These are phyloP conservation scores for Tachycineta bicolor DNA, from an alignment of 2,113 vertebrate species.

Conservation along the genomic window DNA sequence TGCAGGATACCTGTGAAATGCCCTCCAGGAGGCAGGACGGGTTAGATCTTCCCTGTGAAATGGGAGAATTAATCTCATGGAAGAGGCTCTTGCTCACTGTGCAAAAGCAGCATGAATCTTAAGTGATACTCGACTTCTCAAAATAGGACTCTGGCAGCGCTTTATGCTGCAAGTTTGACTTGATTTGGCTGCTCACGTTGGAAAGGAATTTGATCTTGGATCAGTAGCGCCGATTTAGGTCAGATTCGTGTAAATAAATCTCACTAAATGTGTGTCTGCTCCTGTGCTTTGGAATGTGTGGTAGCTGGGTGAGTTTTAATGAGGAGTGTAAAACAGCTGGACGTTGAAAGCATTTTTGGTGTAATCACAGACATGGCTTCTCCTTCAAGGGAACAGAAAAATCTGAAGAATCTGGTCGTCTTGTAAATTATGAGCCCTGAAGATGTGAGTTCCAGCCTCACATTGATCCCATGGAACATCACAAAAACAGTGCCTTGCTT, in stretches of 20 bases:
- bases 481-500: background rate
- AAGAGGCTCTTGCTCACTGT: background rate
- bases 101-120: background rate
- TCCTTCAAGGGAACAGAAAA: background rate
- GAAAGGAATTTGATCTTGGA: background rate
- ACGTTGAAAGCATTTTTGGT: background rate
- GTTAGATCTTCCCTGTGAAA: background rate
- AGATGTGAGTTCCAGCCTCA: background rate
- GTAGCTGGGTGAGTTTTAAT: conserved; percentile 15
- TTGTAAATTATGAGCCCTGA: background rate
- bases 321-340: conserved; percentile 6
- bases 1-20: background rate
- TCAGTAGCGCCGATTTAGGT: background rate
- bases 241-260: background rate
- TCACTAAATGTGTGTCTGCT: conserved; percentile 6
- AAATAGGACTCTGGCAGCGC: background rate
- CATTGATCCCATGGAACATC: background rate
- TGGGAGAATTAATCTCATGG: background rate
- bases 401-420: background rate
- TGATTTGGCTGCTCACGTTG: rapidly evolving
- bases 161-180: background rate
- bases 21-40: background rate
- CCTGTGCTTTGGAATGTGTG: conserved; percentile 1
- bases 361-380: background rate
- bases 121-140: background rate